Percentiles rank a stretch among this genome's conserved stretches.
Evolutionary conservation across 2,888 invertebrate species (phyloP).

Genomic region (Fragum fragum): DNA sequence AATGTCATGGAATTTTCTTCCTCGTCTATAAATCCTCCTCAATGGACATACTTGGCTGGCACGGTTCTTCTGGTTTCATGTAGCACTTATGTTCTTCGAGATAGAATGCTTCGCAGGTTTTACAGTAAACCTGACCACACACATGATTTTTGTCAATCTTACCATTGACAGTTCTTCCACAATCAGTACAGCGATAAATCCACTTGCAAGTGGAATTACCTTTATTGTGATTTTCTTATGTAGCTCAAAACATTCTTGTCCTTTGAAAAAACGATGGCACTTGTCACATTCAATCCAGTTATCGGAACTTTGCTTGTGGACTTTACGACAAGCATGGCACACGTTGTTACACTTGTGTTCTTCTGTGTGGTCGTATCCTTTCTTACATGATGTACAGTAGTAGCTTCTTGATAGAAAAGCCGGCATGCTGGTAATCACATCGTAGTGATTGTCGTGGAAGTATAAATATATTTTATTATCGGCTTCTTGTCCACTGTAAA

Average conservation of each 20-base stretch:
- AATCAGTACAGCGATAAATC: constrained; percentile 31
- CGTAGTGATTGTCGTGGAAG: constrained; percentile 53
- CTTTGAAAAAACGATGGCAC: constrained; percentile 29
- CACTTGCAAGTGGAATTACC: constrained; percentile 31
- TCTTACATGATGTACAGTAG: constrained; percentile 38
- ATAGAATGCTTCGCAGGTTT: constrained; percentile 16
- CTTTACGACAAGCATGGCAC: constrained; percentile 18
- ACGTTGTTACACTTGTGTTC: constrained; percentile 29
- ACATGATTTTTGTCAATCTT: constrained; percentile 8
- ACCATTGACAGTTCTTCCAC: constrained; percentile 35
- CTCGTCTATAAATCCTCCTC: constrained; percentile 30
- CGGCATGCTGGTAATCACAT: constrained; percentile 55
- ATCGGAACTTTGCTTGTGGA: not conserved
- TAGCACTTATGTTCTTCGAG: constrained; percentile 25
- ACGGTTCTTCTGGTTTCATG: constrained; percentile 17
- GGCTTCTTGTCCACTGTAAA: constrained; percentile 47
- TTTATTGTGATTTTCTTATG: constrained; percentile 11
- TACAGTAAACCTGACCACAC: constrained; percentile 20
- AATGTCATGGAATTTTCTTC: constrained; percentile 23
- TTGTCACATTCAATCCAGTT: constrained; percentile 25
- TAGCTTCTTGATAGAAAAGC: constrained; percentile 46
- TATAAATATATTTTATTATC: constrained; percentile 44
- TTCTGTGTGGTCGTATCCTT: constrained; percentile 39
- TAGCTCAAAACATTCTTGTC: constrained; percentile 33
- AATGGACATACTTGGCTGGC: not conserved